phyloP scores from a whole-genome alignment of 2,113 vertebrate species.

The Polypterus bichir region DNA sequence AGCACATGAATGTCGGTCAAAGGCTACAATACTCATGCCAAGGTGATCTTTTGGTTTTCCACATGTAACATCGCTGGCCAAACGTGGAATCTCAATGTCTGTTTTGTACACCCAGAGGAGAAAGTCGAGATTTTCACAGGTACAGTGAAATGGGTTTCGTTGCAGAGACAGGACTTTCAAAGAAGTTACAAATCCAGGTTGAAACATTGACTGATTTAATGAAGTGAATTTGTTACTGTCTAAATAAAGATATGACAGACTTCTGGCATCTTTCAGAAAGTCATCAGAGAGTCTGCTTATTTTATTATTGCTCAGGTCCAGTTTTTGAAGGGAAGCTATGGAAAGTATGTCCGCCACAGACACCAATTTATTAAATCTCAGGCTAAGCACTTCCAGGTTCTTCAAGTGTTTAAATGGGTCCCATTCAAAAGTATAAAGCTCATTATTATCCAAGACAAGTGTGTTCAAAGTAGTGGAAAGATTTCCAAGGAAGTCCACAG shows the following conservation, averaged over 20 bases:
- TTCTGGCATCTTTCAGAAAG: constrained; percentile 15
- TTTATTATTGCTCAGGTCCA: constrained; percentile 25
- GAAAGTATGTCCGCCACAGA: constrained; percentile 14
- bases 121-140: constrained; percentile 29
- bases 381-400: constrained; percentile 21
- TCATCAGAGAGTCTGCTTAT: constrained; percentile 22
- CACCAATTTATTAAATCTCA: constrained; percentile 26
- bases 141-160: constrained; percentile 30
- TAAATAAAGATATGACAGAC: constrained; percentile 25
- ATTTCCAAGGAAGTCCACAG: constrained; percentile 16
- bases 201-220: constrained; percentile 26
- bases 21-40: constrained; percentile 19
- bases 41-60: constrained; percentile 20
- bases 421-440: constrained; percentile 27
- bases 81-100: constrained; percentile 19
- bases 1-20: constrained; percentile 18
- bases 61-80: constrained; percentile 25
- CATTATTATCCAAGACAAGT: constrained; percentile 20
- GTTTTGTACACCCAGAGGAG: constrained; percentile 26
- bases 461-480: constrained; percentile 20
- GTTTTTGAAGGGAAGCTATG: constrained; percentile 22
- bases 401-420: constrained; percentile 12
- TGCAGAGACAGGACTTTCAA: constrained; percentile 20
- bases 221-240: constrained; percentile 25
- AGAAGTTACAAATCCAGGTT: constrained; percentile 11